Conservation (phyloP, 2,888 invertebrate species). For the Pyrrhosoma nymphula region DNA sequence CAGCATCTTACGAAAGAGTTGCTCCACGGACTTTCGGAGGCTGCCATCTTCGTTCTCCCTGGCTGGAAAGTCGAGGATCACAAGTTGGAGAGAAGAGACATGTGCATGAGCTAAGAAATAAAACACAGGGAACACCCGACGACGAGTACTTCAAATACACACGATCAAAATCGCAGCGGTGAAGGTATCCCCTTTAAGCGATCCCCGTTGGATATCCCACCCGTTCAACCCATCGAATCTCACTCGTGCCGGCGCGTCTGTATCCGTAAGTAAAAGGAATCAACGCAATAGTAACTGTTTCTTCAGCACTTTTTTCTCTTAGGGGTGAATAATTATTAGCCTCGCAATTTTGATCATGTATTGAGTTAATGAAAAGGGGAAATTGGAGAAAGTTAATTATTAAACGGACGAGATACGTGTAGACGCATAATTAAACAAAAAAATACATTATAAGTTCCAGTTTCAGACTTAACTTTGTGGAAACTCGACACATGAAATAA, state of each 20-base stretch:
- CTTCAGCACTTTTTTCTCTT: no score
- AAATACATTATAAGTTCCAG: no score
- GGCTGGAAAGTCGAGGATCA: constrained; percentile 2
- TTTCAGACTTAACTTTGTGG: no score
- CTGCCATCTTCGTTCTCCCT: constrained; percentile 76
- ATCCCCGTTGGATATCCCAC: background rate
- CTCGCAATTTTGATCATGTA: no score
- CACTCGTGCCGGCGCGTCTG: background rate
- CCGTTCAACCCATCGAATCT: background rate
- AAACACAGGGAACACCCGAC: background rate
- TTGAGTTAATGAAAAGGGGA: no score
- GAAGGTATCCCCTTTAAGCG: background rate
- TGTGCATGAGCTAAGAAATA: background rate
- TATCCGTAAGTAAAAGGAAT: background rate
- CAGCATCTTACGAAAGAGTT: constrained; percentile 89
- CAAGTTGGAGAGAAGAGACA: constrained; percentile 7
- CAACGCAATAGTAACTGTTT: no score
- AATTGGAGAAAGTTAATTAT: no score
- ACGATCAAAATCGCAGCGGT: background rate
- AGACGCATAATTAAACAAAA: no score
- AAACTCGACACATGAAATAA: no score
- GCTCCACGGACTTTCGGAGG: constrained; percentile 85
- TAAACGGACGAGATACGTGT: no score
- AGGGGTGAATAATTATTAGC: no score
- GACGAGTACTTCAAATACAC: background rate